These are phyloP conservation scores for Emydoidea blandingii DNA, from an alignment of 2,797 vertebrate genomes.

Conservation along the genomic window DNA sequence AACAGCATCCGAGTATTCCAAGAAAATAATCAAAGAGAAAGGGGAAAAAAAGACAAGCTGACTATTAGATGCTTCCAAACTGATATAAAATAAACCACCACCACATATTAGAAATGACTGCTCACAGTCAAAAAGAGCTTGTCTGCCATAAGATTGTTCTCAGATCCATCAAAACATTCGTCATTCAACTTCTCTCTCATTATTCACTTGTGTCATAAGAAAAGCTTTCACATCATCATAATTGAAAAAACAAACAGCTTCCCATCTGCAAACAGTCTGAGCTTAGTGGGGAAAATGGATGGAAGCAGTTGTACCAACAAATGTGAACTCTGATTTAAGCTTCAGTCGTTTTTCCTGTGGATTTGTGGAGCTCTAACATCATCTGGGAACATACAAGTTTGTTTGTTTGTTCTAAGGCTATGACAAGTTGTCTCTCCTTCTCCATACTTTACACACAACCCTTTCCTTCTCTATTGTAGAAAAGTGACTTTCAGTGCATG, in stretches of 20 bases:
- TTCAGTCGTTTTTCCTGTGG: neutral
- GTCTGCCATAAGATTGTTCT: conserved; percentile 1
- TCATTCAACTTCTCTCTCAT: neutral
- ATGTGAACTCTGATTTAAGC: neutral
- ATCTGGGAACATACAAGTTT: neutral
- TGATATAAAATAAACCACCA: neutral
- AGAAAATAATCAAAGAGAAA: neutral
- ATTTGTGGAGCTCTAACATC: neutral
- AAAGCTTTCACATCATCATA: neutral
- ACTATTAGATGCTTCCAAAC: conserved; percentile 2
- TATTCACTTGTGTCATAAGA: neutral
- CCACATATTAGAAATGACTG: neutral
- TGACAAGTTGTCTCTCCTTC: neutral
- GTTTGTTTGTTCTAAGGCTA: neutral
- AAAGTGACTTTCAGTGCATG: neutral
- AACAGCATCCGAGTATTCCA: neutral
- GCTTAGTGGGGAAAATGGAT: neutral
- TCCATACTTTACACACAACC: neutral
- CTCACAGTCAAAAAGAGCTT: neutral
- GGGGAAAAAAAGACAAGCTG: neutral
- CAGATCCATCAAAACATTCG: neutral
- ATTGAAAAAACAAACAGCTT: neutral
- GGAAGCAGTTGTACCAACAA: conserved; percentile 5
- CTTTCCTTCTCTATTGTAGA: neutral
- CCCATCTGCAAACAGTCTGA: neutral